These are phyloP conservation scores for Gadus macrocephalus DNA, from an alignment of 2,113 vertebrate genomes.

Conservation along the genomic window DNA sequence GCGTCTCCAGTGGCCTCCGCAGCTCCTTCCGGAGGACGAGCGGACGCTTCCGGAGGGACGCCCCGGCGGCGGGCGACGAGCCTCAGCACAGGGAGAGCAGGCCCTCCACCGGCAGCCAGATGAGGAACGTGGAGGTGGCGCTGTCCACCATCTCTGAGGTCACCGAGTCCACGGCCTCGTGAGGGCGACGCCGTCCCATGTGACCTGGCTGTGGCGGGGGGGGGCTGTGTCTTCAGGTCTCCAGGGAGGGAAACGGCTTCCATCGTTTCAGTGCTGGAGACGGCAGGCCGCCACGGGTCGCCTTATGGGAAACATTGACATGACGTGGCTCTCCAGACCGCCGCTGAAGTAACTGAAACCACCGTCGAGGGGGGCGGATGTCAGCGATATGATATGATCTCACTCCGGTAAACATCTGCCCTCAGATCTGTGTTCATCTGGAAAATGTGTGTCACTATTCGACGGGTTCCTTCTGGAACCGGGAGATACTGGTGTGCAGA, in stretches of 20 bases:
- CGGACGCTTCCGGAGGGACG: conserved; percentile 1
- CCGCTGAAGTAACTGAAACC: too few species aligned
- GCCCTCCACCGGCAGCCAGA: conserved; percentile 4
- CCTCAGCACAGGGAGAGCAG: neutral
- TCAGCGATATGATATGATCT: too few species aligned
- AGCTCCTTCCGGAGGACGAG: conserved; percentile 54
- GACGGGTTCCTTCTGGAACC: neutral
- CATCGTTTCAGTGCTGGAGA: too few species aligned
- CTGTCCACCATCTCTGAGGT: conserved; percentile 43
- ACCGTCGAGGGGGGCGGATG: too few species aligned
- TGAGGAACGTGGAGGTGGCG: conserved; percentile 14
- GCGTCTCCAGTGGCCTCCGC: conserved; percentile 57
- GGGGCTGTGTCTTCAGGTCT: neutral
- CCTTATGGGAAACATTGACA: too few species aligned
- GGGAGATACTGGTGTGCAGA: conserved; percentile 11
- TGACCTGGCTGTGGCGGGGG: conserved; percentile 27
- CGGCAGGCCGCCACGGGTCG: too few species aligned
- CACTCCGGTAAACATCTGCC: too few species aligned
- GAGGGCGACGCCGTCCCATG: conserved; percentile 47
- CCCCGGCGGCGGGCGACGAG: neutral
- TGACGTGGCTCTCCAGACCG: too few species aligned
- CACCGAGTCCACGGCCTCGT: conserved; percentile 1
- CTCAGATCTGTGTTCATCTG: too few species aligned
- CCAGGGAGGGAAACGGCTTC: too few species aligned
- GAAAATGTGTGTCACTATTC: too few species aligned